These are phyloP conservation scores for Odontomyia ornata DNA, from an alignment of 2,888 invertebrate genomes.

Conservation along the genomic window DNA sequence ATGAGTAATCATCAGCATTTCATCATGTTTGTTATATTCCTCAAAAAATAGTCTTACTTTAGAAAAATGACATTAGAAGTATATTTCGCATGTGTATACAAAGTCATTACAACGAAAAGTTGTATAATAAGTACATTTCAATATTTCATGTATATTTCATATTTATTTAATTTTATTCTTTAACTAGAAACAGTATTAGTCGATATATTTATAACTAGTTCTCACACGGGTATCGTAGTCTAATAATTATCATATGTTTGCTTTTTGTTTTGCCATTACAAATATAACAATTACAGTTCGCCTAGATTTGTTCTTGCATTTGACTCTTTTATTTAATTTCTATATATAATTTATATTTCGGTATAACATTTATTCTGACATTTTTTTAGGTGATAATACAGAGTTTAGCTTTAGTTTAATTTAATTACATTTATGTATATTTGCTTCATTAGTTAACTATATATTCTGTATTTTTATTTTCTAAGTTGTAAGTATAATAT, in stretches of 20 bases:
- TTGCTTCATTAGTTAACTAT: slow-evolving; percentile 39
- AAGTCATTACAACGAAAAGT: slow-evolving; percentile 9
- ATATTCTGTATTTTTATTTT: background rate
- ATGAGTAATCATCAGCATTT: background rate
- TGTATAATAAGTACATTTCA: background rate
- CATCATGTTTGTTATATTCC: slow-evolving; percentile 3
- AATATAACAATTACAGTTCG: background rate
- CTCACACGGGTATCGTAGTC: background rate
- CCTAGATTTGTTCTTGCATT: background rate
- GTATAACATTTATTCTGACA: background rate
- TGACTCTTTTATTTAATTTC: background rate
- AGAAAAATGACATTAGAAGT: background rate
- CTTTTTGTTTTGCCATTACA: background rate
- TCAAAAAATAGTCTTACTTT: slow-evolving; percentile 11
- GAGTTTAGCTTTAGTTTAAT: background rate
- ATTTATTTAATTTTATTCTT: background rate
- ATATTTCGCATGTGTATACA: slow-evolving; percentile 24
- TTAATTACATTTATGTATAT: slow-evolving; percentile 25
- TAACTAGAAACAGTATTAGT: slow-evolving; percentile 4
- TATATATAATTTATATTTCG: background rate
- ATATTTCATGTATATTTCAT: slow-evolving; percentile 19
- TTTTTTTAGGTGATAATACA: background rate
- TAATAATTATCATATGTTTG: too few species aligned
- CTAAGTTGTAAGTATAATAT: background rate
- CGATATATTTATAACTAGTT: background rate